Evolutionary conservation across 2,888 invertebrate genomes (phyloP).

Genomic region (Drosophila lacicola): DNA sequence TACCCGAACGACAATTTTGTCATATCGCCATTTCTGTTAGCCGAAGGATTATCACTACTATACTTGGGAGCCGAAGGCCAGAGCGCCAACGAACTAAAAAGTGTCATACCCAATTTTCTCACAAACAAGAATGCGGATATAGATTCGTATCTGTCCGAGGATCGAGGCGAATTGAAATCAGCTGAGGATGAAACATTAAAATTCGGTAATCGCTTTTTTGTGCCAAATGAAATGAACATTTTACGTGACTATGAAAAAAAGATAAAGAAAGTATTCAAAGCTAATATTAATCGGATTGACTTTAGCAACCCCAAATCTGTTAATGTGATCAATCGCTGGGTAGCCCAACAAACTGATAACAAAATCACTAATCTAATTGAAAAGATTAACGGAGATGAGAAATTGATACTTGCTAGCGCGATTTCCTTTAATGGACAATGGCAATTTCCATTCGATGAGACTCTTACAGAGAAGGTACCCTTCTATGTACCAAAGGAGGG

Average conservation of each 20-base stretch:
- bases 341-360: not conserved
- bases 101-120: not conserved
- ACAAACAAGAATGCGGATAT: not conserved
- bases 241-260: not conserved
- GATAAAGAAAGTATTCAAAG: not conserved
- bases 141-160: not conserved
- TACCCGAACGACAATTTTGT: not conserved
- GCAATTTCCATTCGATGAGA: not conserved
- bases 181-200: not conserved
- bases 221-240: not conserved
- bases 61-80: not conserved
- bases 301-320: not conserved
- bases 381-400: not conserved
- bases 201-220: not conserved
- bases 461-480: not conserved
- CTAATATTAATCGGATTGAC: not conserved
- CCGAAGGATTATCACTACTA: not conserved
- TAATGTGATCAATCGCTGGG: not conserved
- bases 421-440: slow-evolving; percentile 6
- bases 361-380: not conserved
- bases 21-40: not conserved
- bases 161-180: not conserved
- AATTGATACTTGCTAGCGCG: not conserved
- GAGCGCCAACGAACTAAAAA: not conserved
- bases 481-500: not conserved